Evolutionary conservation across 2,888 invertebrate genomes (phyloP), one percentile per base, ranked within the genome.

Genomic region (Toxonevra muliebris): DNA sequence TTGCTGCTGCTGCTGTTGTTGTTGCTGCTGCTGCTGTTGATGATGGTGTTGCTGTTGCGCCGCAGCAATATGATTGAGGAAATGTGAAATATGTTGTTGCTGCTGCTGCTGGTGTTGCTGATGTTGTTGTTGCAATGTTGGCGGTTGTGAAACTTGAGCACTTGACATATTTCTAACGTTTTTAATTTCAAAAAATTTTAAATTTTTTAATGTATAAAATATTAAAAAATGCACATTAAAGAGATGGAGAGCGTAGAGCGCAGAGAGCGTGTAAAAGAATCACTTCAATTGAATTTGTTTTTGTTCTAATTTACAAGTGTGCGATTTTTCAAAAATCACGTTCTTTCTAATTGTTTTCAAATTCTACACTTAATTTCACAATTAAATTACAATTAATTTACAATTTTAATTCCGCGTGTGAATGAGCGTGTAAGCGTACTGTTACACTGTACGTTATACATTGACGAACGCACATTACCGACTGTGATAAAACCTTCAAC

Each of bases 121-220:
- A 3, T 74, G 75, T 15, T 73, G 73, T 19, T 74, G 73, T 67
- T 72, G 68, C 52, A 61, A 72, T 71, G 76, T 73, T 42, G 79
- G 79, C 73, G 79, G 82, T 69, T 83, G 82, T 59, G 83, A 82
- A 76, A 85, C 82, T 80, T 84, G 85, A 69, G 78, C 85, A 81
- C 84, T 84, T 71, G 85, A 84, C 84, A 84, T 84, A 73, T 76
- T 82, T 75, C 55, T 15, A n/a, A 40, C 19, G 13, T n/a, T 66
- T 58, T n/a, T 63, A 17, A 61, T 55, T 19, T 43, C 62, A 20
- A 45, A 52, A 54, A 60, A 55, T 66, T 63, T 62, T 48, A 20
- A 15, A 43, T 48, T n/a, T 41, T 12, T 20, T 54, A 53, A 54
- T 43, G 7, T 7, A 30, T 30, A 30, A 30, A 30, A 30, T 30